phyloP scores from a whole-genome alignment of 2,888 invertebrate genomes.

The Callinectes sapidus region DNA sequence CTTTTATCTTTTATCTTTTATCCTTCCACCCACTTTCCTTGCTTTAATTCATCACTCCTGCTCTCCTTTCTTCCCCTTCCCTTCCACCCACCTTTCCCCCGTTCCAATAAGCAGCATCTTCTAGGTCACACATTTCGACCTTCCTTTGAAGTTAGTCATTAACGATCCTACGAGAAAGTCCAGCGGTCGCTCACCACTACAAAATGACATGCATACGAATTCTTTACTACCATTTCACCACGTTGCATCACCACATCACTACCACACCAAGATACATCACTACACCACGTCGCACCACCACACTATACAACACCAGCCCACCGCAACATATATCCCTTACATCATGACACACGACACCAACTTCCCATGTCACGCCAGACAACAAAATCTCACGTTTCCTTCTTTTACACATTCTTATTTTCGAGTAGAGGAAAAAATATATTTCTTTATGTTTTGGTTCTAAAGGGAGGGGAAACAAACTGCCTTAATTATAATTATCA shows the following conservation, averaged over 20 bases:
- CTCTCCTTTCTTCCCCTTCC: not conserved
- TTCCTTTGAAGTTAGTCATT: constrained; percentile 11
- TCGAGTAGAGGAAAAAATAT: not conserved
- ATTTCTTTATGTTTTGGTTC: not conserved
- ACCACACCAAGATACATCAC: not conserved
- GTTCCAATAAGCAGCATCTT: not conserved
- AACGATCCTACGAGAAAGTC: not conserved
- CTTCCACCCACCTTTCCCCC: not conserved
- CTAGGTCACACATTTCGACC: not conserved
- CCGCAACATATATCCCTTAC: not conserved
- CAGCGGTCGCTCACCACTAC: not conserved
- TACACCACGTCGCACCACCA: not conserved
- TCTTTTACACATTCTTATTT: not conserved
- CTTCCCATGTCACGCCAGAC: not conserved
- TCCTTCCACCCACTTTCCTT: not conserved
- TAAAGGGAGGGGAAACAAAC: not conserved
- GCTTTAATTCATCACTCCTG: not conserved
- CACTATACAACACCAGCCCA: not conserved
- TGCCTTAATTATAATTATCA: too few species aligned
- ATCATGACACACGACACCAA: too few species aligned
- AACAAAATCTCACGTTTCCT: not conserved
- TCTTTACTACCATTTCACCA: too few species aligned
- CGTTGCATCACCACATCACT: too few species aligned
- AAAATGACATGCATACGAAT: too few species aligned
- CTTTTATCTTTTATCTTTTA: not conserved